Base-by-base conservation (phyloP, 2,113 vertebrate species). In the Myrmecophaga tridactyla region DNA sequence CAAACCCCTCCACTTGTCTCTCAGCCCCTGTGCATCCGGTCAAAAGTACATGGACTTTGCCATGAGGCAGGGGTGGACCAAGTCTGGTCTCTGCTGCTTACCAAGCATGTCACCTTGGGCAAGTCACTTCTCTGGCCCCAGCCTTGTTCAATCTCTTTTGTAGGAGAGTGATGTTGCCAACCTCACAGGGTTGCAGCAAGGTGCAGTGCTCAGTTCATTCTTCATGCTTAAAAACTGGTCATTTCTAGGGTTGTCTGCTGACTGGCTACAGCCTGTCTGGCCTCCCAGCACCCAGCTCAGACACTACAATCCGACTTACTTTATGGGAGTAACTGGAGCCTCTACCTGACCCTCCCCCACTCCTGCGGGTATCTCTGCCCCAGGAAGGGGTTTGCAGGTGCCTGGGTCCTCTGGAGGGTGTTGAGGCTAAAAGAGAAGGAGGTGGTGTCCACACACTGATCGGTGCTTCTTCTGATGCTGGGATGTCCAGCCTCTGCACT, bases 61-160 rank as follows among this genome's bases (percentile, higher is more conserved):
- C 1, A 0, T 25, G 3, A 1, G 23, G 34, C 3, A 34, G 83
- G 81, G 3, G 39, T 39, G 0, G 21, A 27, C 21, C 29, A 39
- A 23, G 25, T 53, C 92, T n/a, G 43, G 60, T 65, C 41, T 75
- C 63, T 56, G 85, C 41, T 17, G 4, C 65, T 81, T 23, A 41
- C 17, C 34, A 69, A 34, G 21, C 62, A 39, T 63, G 29, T 69
- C 53, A 17, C 36, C 29, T 56, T 67, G 43, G 56, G 34, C 25
- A 67, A 36, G 62, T 83, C 48, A 12, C 7, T 84, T 31, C 29
- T n/a, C 39, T 18, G 27, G 46, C 18, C n/a, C 0, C 67, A 67
- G 8, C 31, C 31, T 60, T 48, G 2, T 83, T 76, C 23, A 7
- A 53, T 72, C 43, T 81, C 58, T 56, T 39, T 23, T 43, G 23